Conservation (phyloP, 2,888 invertebrate genomes). For the Exephanes ischioxanthus region DNA sequence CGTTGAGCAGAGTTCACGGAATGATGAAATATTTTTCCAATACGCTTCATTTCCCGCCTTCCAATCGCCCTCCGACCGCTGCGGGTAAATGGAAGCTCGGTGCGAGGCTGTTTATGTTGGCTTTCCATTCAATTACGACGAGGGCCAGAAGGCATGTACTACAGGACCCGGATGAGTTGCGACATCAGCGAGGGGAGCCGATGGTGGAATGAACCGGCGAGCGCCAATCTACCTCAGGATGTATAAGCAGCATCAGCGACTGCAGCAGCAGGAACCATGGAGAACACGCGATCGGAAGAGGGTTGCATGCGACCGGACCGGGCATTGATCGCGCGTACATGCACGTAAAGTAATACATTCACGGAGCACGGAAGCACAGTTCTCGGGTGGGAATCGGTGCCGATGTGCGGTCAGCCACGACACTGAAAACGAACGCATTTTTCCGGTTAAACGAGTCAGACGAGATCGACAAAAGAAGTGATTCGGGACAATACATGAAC, state of each 20-base stretch:
- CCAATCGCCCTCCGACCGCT: neutral
- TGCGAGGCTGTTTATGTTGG: constrained; percentile 21
- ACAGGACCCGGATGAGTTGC: neutral
- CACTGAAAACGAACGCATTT: constrained; percentile 65
- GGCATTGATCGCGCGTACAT: constrained; percentile 24
- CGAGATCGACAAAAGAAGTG: constrained; percentile 63
- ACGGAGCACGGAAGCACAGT: neutral
- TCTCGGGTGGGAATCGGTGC: constrained; percentile 49
- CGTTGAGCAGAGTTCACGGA: neutral
- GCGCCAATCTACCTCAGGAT: constrained; percentile 33
- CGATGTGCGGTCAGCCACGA: constrained; percentile 65
- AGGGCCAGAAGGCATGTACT: neutral
- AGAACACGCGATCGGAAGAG: constrained; percentile 39
- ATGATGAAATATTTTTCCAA: neutral
- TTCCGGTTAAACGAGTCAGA: constrained; percentile 67
- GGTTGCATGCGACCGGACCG: constrained; percentile 17
- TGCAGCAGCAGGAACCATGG: constrained; percentile 21
- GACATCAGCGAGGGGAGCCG: neutral
- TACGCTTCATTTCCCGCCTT: neutral
- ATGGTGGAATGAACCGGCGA: constrained; percentile 3
- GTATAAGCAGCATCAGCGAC: constrained; percentile 32
- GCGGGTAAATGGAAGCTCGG: constrained; percentile 2
- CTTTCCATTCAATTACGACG: constrained; percentile 30
- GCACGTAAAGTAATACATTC: constrained; percentile 20
- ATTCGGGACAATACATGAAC: constrained; percentile 61